phyloP scores from a whole-genome alignment of 2,113 vertebrate genomes.

The Psittacus erithacus region DNA sequence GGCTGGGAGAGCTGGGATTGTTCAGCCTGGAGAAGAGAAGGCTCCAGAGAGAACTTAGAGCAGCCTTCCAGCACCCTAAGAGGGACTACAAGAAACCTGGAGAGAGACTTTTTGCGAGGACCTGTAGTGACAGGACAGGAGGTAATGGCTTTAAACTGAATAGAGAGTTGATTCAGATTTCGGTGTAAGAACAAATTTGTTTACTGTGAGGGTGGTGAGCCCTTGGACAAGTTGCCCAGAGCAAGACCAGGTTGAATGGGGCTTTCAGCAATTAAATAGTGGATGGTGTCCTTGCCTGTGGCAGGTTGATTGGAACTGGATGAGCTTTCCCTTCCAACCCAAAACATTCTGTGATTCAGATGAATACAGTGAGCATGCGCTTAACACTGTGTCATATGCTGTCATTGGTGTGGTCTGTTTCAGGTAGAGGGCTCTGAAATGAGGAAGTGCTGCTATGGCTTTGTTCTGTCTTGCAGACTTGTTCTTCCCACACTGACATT shows the following conservation, averaged over 20 bases:
- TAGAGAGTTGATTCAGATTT: background rate
- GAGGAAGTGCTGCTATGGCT: background rate
- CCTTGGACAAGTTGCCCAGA: background rate
- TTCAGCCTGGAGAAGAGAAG: background rate
- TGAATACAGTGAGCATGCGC: background rate
- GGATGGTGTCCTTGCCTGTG: background rate
- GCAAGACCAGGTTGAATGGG: background rate
- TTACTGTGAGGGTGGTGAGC: background rate
- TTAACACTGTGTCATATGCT: background rate
- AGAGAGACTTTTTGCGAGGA: background rate
- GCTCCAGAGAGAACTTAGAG: background rate
- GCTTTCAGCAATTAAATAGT: background rate
- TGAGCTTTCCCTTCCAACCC: background rate
- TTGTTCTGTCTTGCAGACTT: background rate
- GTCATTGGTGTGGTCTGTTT: background rate
- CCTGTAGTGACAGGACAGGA: background rate
- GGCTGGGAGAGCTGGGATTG: background rate
- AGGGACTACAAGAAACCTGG: background rate
- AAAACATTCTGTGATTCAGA: background rate
- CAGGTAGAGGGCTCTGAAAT: background rate
- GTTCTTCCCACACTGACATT: background rate
- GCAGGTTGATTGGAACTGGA: background rate
- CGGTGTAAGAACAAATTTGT: background rate
- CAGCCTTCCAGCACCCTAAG: background rate
- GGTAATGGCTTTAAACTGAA: background rate